These are phyloP conservation scores for Cordilura impudica DNA, from an alignment of 2,888 invertebrate species.

Conservation along the genomic window DNA sequence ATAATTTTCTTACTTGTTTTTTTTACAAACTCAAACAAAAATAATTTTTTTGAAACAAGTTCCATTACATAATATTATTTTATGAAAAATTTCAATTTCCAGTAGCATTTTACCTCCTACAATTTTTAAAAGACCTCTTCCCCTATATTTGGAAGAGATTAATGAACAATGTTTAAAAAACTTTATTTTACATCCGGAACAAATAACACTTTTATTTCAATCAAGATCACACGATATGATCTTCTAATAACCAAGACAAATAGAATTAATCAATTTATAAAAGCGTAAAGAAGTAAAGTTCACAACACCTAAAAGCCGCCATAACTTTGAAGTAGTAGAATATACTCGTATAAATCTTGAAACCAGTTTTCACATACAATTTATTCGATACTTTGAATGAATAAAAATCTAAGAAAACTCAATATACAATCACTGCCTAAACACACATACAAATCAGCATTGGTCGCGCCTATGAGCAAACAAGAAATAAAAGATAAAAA, in stretches of 20 bases:
- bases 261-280: slow-evolving; percentile 42
- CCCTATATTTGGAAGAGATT: slow-evolving; percentile 16
- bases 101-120: background rate
- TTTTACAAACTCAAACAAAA: too few species aligned
- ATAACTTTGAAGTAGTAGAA: background rate
- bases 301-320: background rate
- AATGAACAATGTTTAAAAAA: slow-evolving; percentile 44
- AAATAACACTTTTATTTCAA: slow-evolving; percentile 42
- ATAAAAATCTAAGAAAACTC: background rate
- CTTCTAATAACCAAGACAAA: slow-evolving; percentile 29
- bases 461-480: background rate
- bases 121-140: background rate
- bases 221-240: slow-evolving; percentile 21
- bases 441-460: too few species aligned
- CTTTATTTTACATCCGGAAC: slow-evolving; percentile 48
- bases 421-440: background rate
- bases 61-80: background rate
- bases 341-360: background rate
- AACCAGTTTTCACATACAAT: background rate
- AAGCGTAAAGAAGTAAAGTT: background rate
- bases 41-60: background rate
- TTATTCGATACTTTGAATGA: background rate
- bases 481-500: background rate
- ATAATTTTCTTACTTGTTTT: too few species aligned
- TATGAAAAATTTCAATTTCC: background rate